A percentile compares a stretch with the other conserved stretches of the same genome.
Evolutionary conservation across 2,888 invertebrate species (phyloP).

Genomic region (Mesorhabditis sp.): DNA sequence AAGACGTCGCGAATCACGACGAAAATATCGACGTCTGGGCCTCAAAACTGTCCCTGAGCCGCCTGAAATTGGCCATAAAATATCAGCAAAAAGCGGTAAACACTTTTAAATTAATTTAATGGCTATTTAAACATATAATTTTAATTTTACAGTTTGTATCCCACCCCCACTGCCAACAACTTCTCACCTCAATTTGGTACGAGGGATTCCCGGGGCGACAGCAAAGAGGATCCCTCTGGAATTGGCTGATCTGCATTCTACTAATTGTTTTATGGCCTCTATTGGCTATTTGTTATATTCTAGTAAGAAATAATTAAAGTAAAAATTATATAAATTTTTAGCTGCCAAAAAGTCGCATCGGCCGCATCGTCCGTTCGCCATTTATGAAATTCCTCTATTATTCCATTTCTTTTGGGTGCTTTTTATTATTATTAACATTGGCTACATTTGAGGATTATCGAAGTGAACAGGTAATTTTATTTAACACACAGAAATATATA

Average conservation of each 20-base stretch:
- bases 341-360: constrained; percentile 61
- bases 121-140: neutral
- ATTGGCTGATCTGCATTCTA: constrained; percentile 61
- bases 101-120: neutral
- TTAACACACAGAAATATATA: too few species aligned
- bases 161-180: constrained; percentile 66
- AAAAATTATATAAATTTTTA: constrained; percentile 14
- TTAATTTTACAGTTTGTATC: constrained; percentile 63
- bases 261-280: constrained; percentile 63
- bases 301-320: constrained; percentile 24
- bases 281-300: constrained; percentile 56
- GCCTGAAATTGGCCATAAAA: constrained; percentile 65
- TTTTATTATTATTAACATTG: constrained; percentile 63
- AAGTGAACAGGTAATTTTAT: constrained; percentile 29
- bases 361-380: constrained; percentile 63
- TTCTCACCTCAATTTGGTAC: constrained; percentile 65
- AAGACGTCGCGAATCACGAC: constrained; percentile 57
- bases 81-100: constrained; percentile 65
- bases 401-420: constrained; percentile 65
- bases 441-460: constrained; percentile 58
- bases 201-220: constrained; percentile 63
- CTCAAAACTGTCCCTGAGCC: constrained; percentile 58
- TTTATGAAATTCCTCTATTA: constrained; percentile 67
- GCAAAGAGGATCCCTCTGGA: constrained; percentile 47
- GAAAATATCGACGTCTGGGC: constrained; percentile 56